Conservation (phyloP, 2,113 vertebrate genomes). For the Mirounga angustirostris region DNA sequence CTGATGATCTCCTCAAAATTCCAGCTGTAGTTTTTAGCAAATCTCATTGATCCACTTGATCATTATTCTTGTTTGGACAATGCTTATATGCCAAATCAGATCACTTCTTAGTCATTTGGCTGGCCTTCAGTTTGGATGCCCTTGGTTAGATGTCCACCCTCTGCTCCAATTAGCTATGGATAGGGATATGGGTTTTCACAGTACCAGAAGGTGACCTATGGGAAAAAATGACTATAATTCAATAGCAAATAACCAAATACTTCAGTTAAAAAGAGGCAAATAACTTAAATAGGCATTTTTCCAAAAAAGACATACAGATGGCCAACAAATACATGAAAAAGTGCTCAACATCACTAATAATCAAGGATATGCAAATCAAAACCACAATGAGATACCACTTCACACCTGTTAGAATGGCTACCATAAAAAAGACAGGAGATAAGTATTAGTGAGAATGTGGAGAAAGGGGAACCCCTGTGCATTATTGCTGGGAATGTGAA, state of each 20-base stretch:
- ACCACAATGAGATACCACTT: neutral
- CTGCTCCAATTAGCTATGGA: neutral
- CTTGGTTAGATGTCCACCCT: neutral
- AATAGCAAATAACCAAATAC: neutral
- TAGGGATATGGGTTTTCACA: neutral
- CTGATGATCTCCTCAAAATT: neutral
- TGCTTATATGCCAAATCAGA: neutral
- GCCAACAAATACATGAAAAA: neutral
- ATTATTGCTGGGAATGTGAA: neutral
- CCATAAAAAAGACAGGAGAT: neutral
- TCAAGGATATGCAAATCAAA: neutral
- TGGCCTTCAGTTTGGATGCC: neutral
- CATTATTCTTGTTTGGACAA: neutral
- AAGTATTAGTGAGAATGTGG: neutral
- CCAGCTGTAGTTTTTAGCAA: conserved; percentile 10
- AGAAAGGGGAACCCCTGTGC: neutral
- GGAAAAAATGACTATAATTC: neutral
- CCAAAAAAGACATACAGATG: neutral
- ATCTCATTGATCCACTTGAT: neutral
- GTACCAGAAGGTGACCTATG: neutral
- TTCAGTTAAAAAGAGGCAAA: neutral
- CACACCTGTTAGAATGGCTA: neutral
- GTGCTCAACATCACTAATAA: neutral
- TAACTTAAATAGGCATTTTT: neutral
- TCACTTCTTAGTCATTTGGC: neutral